A percentile compares a stretch with the other conserved stretches of the same genome.
These are phyloP conservation scores for Heloderma charlesbogerti DNA, from an alignment of 2,113 vertebrate species.

Conservation along the genomic window DNA sequence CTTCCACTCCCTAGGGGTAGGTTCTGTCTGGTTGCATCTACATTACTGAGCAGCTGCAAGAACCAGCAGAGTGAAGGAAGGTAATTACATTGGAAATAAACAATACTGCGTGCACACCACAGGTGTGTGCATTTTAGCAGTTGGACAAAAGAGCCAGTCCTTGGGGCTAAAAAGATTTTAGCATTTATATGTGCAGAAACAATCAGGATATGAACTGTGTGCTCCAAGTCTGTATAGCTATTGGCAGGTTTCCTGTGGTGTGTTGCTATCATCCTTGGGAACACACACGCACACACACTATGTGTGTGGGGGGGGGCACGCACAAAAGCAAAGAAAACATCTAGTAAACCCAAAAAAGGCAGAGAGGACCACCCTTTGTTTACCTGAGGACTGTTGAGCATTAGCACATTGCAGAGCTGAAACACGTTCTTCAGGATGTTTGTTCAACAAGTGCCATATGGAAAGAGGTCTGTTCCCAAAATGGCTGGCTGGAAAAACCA, in stretches of 20 bases:
- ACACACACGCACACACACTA: neutral
- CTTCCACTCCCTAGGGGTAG: slow-evolving; percentile 1
- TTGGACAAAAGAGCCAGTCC: neutral
- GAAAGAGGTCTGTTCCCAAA: neutral
- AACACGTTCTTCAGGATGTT: neutral
- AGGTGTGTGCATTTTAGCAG: neutral
- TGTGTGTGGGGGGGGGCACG: too few species aligned
- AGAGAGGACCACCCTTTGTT: neutral
- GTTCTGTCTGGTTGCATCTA: slow-evolving; percentile 3
- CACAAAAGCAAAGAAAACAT: neutral
- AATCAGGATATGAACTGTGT: neutral
- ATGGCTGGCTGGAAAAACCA: neutral
- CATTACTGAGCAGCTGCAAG: neutral
- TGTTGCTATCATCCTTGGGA: neutral
- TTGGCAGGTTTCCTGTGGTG: neutral
- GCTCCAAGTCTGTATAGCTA: neutral
- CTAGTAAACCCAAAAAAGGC: neutral
- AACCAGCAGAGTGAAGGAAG: neutral
- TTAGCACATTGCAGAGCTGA: neutral
- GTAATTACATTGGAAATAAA: neutral
- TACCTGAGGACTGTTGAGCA: neutral
- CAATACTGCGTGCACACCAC: neutral
- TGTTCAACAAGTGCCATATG: neutral
- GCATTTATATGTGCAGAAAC: slow-evolving; percentile 11
- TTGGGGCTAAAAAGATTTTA: slow-evolving; percentile 23